These are phyloP conservation scores for Drosophila bocki DNA, from an alignment of 1,140 invertebrate genomes.

Conservation along the genomic window DNA sequence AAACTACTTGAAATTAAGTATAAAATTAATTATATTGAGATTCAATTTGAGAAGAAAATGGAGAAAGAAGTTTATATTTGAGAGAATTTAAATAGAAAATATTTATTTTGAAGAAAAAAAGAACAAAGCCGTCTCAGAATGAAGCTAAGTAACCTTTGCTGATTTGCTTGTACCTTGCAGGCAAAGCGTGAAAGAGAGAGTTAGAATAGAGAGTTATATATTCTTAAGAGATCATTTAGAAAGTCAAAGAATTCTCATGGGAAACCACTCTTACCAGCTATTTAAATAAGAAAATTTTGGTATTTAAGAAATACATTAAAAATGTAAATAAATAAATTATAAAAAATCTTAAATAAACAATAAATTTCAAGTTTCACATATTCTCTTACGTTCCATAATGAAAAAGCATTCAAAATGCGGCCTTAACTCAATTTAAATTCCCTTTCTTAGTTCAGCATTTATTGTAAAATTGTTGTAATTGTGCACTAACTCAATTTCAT, in stretches of 20 bases:
- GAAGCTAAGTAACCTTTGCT: too few species aligned
- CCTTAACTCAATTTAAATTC: background rate
- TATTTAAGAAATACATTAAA: too few species aligned
- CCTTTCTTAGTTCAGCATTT: slow-evolving; percentile 28
- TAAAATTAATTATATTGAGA: background rate
- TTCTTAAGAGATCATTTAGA: too few species aligned
- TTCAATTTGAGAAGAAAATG: background rate
- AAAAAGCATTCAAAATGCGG: slow-evolving; percentile 9
- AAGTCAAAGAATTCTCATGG: too few species aligned
- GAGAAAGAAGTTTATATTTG: too few species aligned
- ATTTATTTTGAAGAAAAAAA: too few species aligned
- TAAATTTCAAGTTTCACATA: too few species aligned
- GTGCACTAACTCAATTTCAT: slow-evolving; percentile 73
- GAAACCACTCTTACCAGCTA: too few species aligned
- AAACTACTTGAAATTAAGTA: background rate
- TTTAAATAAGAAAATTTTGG: too few species aligned
- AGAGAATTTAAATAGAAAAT: too few species aligned
- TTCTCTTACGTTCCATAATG: background rate
- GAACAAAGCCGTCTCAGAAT: too few species aligned
- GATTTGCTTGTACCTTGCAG: background rate
- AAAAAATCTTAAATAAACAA: background rate
- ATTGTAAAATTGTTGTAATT: slow-evolving; percentile 81
- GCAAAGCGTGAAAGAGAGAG: background rate
- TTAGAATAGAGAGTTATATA: too few species aligned
- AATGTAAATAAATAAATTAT: background rate